Evolutionary conservation across 2,888 invertebrate species (phyloP).

Genomic region (Lottia gigantea): DNA sequence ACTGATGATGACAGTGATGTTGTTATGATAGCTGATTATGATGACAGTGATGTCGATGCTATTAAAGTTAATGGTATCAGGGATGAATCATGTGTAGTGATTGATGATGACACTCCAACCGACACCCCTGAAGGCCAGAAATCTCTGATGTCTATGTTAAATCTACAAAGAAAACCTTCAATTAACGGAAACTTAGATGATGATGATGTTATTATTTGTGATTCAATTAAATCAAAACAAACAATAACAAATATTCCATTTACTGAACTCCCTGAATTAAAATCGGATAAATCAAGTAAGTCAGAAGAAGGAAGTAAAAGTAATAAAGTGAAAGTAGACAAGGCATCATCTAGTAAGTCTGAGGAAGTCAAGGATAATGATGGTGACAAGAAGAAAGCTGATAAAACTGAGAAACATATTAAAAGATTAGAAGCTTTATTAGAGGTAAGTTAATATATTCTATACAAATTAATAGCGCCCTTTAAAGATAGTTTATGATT

Average conservation of each 20-base stretch:
- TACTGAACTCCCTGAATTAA: neutral
- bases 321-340: neutral
- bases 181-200: neutral
- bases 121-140: neutral
- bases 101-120: conserved; percentile 10
- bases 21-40: neutral
- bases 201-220: conserved; percentile 3
- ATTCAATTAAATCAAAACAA: neutral
- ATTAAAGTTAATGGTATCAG: neutral
- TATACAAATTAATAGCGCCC: too few species aligned
- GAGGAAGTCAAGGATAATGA: conserved; percentile 22
- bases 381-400: conserved; percentile 14
- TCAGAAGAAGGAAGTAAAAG: conserved; percentile 1
- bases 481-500: too few species aligned
- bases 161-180: neutral
- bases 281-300: neutral
- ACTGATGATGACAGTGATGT: too few species aligned
- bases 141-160: neutral
- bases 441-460: conserved; percentile 38
- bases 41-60: conserved; percentile 1
- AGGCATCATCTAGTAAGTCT: conserved; percentile 7
- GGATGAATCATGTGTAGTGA: conserved; percentile 3
- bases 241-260: neutral
- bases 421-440: conserved; percentile 48
- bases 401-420: conserved; percentile 42